Evolutionary conservation across 2,113 vertebrate species (phyloP), one percentile per base, ranked within the genome.

Genomic region (Macquaria australasica): DNA sequence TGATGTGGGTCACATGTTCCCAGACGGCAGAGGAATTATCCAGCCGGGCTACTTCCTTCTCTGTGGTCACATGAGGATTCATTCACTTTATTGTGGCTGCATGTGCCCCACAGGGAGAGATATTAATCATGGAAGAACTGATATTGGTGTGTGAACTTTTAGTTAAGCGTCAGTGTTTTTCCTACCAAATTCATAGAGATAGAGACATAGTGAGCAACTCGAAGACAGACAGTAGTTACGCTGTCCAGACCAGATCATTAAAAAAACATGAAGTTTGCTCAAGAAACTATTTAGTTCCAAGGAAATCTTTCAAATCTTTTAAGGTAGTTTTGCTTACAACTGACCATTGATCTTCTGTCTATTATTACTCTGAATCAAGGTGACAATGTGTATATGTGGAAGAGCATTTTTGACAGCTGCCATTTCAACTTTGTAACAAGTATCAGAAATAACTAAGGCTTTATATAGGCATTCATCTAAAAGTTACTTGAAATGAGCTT

Each of bases 61-160:
- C 41, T 74, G 78, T 73, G 90, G 82, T 94, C 90, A 94, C 90
- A 93, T 91, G 91, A 92, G 79, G 78, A 80, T 91, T 93, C 85
- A 86, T 92, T 93, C 79, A 89, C 43, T 84, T 89, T 72, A 82
- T 55, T 81, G 80, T 62, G 83, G 71, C 73, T 66, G 58, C 28
- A 9, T n/a, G 58, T 53, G 82, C 16, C 80, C 70, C 79, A 56
- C 72, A 72, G 56, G 67, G 34, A 77, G 76, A 69, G 25, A 72
- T 9, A 37, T 84, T 78, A 50, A 81, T 87, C 85, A 86, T 76
- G 89, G 88, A 91, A 71, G 89, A 48, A 11, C 50, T 71, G 80
- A 86, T 77, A 69, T 41, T 28, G n/a, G 31, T 7, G 58, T 64
- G 23, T 64, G 23, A 53, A 67, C 18, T n/a, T 5, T 16, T 37